These are phyloP conservation scores for Drosophila sproati DNA, from an alignment of 1,140 invertebrate genomes.

Conservation along the genomic window DNA sequence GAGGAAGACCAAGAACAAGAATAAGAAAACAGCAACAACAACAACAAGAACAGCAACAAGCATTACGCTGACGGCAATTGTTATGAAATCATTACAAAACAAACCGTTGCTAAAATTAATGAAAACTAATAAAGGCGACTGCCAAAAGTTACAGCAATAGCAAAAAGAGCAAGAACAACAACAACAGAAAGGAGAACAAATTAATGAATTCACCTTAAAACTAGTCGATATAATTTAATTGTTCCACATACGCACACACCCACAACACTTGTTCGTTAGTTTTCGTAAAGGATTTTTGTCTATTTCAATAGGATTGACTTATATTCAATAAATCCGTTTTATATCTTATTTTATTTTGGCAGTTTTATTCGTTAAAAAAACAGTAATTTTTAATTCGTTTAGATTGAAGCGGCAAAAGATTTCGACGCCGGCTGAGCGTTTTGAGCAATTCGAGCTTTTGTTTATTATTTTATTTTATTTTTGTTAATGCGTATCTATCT, in stretches of 20 bases:
- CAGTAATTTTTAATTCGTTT: constrained; percentile 24
- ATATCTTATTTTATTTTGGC: constrained; percentile 22
- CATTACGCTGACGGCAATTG: constrained; percentile 75
- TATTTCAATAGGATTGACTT: too few species aligned
- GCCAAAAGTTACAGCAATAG: constrained; percentile 4
- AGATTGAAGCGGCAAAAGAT: constrained; percentile 18
- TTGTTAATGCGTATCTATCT: constrained; percentile 53
- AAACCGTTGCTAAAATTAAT: constrained; percentile 55
- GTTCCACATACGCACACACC: neutral
- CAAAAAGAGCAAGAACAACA: neutral
- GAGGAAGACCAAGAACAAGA: constrained; percentile 20
- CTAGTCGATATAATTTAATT: too few species aligned
- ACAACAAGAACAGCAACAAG: constrained; percentile 23
- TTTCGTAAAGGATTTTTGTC: constrained; percentile 1
- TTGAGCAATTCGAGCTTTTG: constrained; percentile 39
- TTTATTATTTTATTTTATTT: constrained; percentile 36
- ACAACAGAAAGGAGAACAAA: neutral
- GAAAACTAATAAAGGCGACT: constrained; percentile 26
- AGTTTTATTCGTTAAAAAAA: neutral
- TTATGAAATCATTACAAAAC: constrained; percentile 82
- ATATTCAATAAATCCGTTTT: neutral
- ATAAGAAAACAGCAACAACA: constrained; percentile 40
- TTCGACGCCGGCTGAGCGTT: constrained; percentile 55
- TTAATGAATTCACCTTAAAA: constrained; percentile 13
- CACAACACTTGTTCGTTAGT: constrained; percentile 2